Conservation (phyloP, 2,113 vertebrate genomes). For the Entomyzon cyanotis region DNA sequence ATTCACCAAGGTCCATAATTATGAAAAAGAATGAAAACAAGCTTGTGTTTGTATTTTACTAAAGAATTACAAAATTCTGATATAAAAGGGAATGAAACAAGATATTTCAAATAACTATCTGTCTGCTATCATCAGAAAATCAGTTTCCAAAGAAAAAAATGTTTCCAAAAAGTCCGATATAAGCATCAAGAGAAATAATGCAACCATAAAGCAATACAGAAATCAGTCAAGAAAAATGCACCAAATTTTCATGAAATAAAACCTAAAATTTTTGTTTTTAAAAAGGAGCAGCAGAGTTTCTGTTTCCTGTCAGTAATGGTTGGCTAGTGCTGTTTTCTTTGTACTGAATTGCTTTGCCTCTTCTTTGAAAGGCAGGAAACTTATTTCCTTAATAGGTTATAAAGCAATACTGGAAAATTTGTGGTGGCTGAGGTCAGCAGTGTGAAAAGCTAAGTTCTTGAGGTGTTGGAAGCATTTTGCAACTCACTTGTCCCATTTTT, state of each 20-base stretch:
- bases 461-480: neutral
- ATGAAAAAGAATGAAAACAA: neutral
- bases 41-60: neutral
- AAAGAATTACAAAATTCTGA: neutral
- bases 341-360: neutral
- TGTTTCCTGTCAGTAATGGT: neutral
- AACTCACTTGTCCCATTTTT: neutral
- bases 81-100: neutral
- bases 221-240: neutral
- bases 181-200: neutral
- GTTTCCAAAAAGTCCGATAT: neutral
- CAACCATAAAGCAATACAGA: neutral
- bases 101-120: neutral
- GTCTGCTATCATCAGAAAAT: neutral
- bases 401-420: conserved; percentile 28
- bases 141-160: neutral
- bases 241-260: neutral
- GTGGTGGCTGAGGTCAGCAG: neutral
- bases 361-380: neutral
- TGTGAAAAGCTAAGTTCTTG: neutral
- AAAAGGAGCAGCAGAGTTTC: neutral
- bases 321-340: neutral
- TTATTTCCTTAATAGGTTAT: neutral
- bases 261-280: neutral
- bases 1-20: neutral